Percentiles rank a stretch among this genome's conserved stretches.
Evolutionary conservation across 2,888 invertebrate genomes (phyloP).

Genomic region (Noctua comes): DNA sequence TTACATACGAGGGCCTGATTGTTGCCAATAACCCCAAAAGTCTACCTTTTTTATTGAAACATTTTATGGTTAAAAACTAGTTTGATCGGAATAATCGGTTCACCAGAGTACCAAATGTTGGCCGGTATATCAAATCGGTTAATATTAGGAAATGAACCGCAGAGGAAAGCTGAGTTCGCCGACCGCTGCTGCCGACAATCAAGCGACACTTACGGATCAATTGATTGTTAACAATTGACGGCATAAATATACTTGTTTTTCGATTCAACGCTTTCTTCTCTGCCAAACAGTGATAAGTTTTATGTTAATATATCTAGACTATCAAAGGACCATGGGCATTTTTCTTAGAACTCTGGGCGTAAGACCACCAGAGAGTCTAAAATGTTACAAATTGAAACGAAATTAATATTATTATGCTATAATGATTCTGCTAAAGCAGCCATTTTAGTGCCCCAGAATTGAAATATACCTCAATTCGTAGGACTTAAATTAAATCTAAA

Average conservation of each 20-base stretch:
- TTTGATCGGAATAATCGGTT: slow-evolving; percentile 19
- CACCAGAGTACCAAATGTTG: slow-evolving; percentile 39
- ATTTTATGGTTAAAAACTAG: slow-evolving; percentile 28
- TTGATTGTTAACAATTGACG: slow-evolving; percentile 71
- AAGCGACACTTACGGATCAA: slow-evolving; percentile 72
- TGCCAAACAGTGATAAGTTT: not conserved
- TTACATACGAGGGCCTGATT: slow-evolving; percentile 14
- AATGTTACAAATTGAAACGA: too few species aligned
- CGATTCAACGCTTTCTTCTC: slow-evolving; percentile 43
- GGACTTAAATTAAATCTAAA: too few species aligned
- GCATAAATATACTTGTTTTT: slow-evolving; percentile 36
- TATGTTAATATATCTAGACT: not conserved
- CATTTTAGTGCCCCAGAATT: too few species aligned
- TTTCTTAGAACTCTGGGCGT: not conserved
- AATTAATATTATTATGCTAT: too few species aligned
- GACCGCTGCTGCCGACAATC: slow-evolving; percentile 61
- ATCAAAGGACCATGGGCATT: not conserved
- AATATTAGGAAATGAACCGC: slow-evolving; percentile 77
- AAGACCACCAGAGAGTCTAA: too few species aligned
- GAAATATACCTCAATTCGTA: too few species aligned
- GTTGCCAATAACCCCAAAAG: slow-evolving; percentile 41
- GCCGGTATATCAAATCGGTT: slow-evolving; percentile 81
- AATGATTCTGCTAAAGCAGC: too few species aligned
- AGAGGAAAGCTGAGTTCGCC: slow-evolving; percentile 72
- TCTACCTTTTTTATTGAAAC: slow-evolving; percentile 13